Base-by-base conservation (phyloP, 2,797 vertebrate species). In the Brachymystax lenok region DNA sequence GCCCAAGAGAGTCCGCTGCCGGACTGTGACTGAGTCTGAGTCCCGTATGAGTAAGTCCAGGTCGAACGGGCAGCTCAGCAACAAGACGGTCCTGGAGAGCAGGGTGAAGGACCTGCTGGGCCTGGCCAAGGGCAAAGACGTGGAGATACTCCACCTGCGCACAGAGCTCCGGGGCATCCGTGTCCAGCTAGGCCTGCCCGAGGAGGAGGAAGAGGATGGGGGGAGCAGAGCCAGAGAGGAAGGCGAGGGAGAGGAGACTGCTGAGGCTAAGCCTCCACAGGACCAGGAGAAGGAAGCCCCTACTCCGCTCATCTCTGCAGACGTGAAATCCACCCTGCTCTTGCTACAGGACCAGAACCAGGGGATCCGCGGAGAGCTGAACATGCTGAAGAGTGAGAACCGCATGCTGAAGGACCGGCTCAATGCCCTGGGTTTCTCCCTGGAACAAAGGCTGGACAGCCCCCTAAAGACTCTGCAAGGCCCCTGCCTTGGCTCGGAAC, bases 321-420 rank as follows among this genome's bases (percentile, higher is more conserved):
- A 95, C 13, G 95, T 96, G 0, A 95, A 96, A 78, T 93, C 94
- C 19, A 95, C 95, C 0, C 81, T 96, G 46, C 80, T 96, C 19
- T 94, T 95, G 72, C 85, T 96, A 27, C 95, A 96, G 86, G 95
- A 96, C 3, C 96, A 96, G 87, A 96, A 96, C 77, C 84, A 94
- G 6, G 94, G 95, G 79, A 95, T 97, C 84, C 92, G 94, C 0
- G 95, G 95, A 14, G 95, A 97, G 75, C 93, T 97, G 73, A 95
- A 94, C 84, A 95, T 96, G 83, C 85, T 97, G 81, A 97, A 96
- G 83, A 96, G 92, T 27, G 96, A 97, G 86, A 97, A 97, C 80
- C 87, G 96, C 66, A 97, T 97, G 96, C 84, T 97, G 40, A 97
- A 97, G 87, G 96, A 96, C 87, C 92, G 96, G 2, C 80, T 97